Evolutionary conservation across 1,140 invertebrate genomes (phyloP), one percentile per base, ranked within the genome.

Genomic region (Drosophila leontia): DNA sequence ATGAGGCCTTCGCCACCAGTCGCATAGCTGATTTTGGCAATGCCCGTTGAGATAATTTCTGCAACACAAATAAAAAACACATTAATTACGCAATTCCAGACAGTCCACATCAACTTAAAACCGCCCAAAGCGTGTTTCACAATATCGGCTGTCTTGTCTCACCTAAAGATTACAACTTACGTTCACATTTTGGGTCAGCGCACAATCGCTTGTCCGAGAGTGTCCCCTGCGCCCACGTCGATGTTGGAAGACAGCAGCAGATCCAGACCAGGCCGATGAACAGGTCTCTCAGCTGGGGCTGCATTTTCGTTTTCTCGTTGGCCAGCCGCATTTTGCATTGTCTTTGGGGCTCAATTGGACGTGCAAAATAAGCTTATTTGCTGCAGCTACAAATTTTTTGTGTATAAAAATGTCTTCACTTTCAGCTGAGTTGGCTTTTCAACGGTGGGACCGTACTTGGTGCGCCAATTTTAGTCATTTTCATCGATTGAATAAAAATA

Each of bases 41-140:
- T 95, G 13, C 94, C 96, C 80, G 93, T 81, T 2, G 96, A 96
- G 74, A 97, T 94, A 45, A 94, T 94, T 82, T 93, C 96, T 97
- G 92, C 70, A 80, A 82, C 58, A 67, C 11, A n/a, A 29, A 32
- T n/a, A n/a, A n/a, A 32, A 15, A 57, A 19, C 19, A n/a, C 8
- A 44, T 45, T 41, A 63, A 59, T 78, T 78, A 67, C 59, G 45
- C 47, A 68, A 81, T 56, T 37, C 12, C 7, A 63, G n/a, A 1
- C 13, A 45, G 13, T 8, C 41, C 26, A 44, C 15, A 34, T 56
- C 6, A 45, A 19, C 23, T 8, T 15, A 2, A 13, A 35, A 32
- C 7, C 11, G 32, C 34, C 35, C 29, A 58, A 77, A 59, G 23
- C 29, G 32, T n/a, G 19, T 42, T 45, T 47, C 51, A 45, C 48